Conservation (phyloP, 2,888 invertebrate species). For the Sericinus montela region DNA sequence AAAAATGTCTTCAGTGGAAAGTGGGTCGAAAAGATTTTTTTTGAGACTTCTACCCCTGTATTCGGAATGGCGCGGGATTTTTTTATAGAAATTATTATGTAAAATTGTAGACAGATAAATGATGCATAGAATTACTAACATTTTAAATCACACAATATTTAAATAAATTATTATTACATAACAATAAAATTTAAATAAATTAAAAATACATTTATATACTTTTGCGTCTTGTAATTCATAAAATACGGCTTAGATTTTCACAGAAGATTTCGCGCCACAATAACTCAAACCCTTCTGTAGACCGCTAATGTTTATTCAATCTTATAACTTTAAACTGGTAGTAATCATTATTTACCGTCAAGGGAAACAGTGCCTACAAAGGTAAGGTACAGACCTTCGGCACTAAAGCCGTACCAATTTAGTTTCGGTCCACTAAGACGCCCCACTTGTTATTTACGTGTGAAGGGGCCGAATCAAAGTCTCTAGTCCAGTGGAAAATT, state of each 20-base stretch:
- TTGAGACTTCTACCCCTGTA: no score
- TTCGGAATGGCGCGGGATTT: no score
- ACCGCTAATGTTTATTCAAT: slow-evolving; percentile 10
- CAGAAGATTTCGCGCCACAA: neutral
- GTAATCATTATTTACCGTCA: slow-evolving; percentile 13
- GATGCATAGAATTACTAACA: no score
- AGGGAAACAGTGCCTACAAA: slow-evolving; percentile 3
- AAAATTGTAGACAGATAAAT: no score
- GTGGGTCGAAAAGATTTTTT: no score
- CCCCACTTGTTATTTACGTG: slow-evolving; percentile 28
- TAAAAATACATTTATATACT: no score
- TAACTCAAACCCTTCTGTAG: neutral
- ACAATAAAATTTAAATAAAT: no score
- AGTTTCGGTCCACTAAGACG: slow-evolving; percentile 32
- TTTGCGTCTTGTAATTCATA: no score
- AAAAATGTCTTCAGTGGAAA: no score
- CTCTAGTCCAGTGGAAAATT: slow-evolving; percentile 34
- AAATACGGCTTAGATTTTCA: neutral
- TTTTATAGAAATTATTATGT: no score
- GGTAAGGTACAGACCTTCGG: slow-evolving; percentile 2
- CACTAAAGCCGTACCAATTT: slow-evolving; percentile 22
- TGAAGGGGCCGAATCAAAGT: slow-evolving; percentile 22
- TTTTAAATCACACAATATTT: no score
- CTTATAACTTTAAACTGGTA: slow-evolving; percentile 9
- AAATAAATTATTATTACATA: no score